phyloP scores from a whole-genome alignment of 2,888 invertebrate species.

The Drosophila melanosoma region DNA sequence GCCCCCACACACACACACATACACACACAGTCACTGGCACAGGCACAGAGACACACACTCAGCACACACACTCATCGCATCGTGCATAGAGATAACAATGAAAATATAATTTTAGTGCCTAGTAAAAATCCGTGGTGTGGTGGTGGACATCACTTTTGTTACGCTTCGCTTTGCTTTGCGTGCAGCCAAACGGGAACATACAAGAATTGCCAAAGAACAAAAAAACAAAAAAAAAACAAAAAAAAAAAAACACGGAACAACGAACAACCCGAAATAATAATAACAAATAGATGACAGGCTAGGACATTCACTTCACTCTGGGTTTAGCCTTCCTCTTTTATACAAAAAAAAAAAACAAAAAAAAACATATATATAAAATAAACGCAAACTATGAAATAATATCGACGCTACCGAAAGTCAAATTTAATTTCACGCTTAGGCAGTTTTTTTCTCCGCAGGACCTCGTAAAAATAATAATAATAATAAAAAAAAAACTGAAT shows the following conservation, averaged over 20 bases:
- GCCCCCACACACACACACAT: not conserved
- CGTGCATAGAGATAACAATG: conserved; percentile 59
- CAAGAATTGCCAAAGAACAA: conserved; percentile 34
- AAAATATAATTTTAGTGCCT: conserved; percentile 74
- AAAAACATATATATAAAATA: not conserved
- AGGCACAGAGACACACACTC: conserved; percentile 8
- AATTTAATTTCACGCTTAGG: conserved; percentile 77
- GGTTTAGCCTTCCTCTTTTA: conserved; percentile 15
- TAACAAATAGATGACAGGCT: conserved; percentile 40
- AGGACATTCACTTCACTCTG: conserved; percentile 16
- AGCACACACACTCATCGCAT: conserved; percentile 15
- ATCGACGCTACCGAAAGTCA: conserved; percentile 56
- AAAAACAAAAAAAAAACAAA: conserved; percentile 17
- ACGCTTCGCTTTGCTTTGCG: conserved; percentile 62
- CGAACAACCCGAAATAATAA: conserved; percentile 17
- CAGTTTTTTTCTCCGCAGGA: conserved; percentile 40
- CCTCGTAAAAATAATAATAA: conserved; percentile 28
- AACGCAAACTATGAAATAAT: conserved; percentile 57
- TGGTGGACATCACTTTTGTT: conserved; percentile 64
- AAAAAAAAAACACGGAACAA: conserved; percentile 12
- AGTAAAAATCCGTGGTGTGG: conserved; percentile 70
- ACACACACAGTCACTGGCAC: not conserved
- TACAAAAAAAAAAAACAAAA: conserved; percentile 6
- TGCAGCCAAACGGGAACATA: conserved; percentile 55
- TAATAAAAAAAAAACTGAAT: conserved; percentile 41